These are phyloP conservation scores for Cromileptes altivelis DNA, from an alignment of 2,113 vertebrate genomes.

Conservation along the genomic window DNA sequence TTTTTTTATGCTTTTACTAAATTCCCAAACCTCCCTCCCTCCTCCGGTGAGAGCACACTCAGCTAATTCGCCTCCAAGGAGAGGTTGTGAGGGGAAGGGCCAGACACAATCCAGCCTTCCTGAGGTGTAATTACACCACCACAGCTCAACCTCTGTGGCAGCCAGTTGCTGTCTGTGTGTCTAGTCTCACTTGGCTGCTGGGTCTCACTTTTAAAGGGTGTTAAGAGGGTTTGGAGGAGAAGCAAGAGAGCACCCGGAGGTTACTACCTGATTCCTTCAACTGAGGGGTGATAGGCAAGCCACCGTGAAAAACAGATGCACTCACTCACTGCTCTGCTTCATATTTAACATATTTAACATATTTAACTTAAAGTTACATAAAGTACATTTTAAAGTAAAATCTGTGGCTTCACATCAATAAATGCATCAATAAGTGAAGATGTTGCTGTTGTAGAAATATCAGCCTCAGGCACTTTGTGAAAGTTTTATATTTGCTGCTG, in stretches of 20 bases:
- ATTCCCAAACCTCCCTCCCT: slow-evolving; percentile 12
- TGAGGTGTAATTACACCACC: slow-evolving; percentile 61
- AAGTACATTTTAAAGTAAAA: slow-evolving; percentile 11
- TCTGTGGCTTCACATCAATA: neutral
- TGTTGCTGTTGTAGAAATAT: neutral
- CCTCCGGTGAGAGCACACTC: slow-evolving; percentile 5
- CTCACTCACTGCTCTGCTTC: neutral
- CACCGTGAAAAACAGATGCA: neutral
- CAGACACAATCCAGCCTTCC: slow-evolving; percentile 53
- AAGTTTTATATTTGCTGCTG: neutral
- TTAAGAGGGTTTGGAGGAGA: neutral
- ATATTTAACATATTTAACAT: slow-evolving; percentile 7
- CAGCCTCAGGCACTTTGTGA: neutral
- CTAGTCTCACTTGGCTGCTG: slow-evolving; percentile 17
- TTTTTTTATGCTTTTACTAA: slow-evolving; percentile 11
- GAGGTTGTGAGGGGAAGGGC: slow-evolving; percentile 35
- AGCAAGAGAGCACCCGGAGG: neutral
- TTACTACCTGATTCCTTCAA: slow-evolving; percentile 2
- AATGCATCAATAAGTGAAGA: slow-evolving; percentile 7
- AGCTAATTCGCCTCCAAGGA: slow-evolving; percentile 49
- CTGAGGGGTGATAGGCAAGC: neutral
- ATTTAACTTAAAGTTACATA: neutral
- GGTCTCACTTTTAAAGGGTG: slow-evolving; percentile 28
- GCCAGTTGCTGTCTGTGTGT: slow-evolving; percentile 20
- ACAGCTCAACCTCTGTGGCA: slow-evolving; percentile 50